Percentiles rank a stretch among this genome's conserved stretches.
Evolutionary conservation across 2,797 vertebrate species (phyloP).

Genomic region (Sardinella longiceps): DNA sequence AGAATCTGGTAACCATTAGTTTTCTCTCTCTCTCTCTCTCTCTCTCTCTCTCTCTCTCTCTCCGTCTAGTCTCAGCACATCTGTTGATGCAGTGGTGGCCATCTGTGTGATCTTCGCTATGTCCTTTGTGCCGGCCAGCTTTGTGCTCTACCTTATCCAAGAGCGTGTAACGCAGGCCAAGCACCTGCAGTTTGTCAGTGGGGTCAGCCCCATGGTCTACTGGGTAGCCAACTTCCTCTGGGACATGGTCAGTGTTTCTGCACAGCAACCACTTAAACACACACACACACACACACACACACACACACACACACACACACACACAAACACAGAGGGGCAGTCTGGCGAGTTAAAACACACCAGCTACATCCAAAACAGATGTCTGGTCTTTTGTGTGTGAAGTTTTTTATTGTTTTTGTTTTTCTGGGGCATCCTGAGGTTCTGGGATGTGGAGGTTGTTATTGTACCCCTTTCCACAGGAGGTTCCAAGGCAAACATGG

Average conservation of each 20-base stretch:
- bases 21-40: not conserved
- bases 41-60: not conserved
- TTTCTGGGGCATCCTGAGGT: not conserved
- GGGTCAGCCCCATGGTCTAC: conserved; percentile 86
- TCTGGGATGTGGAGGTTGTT: not conserved
- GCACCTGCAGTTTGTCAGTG: conserved; percentile 93
- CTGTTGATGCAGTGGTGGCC: conserved; percentile 88
- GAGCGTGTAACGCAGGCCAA: conserved; percentile 92
- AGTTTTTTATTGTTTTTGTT: not conserved
- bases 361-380: not conserved
- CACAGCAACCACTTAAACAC: not conserved
- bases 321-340: not conserved
- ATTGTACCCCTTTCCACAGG: not conserved
- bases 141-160: conserved; percentile 92
- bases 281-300: not conserved
- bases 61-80: conserved; percentile 81
- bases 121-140: conserved; percentile 95
- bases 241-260: conserved; percentile 85
- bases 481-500: not conserved
- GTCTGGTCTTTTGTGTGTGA: not conserved
- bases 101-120: conserved; percentile 95
- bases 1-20: not conserved
- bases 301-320: not conserved
- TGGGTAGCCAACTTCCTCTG: conserved; percentile 92
- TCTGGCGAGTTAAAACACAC: not conserved